Base-by-base conservation (phyloP, 1,140 invertebrate species). In the Drosophila willistoni region DNA sequence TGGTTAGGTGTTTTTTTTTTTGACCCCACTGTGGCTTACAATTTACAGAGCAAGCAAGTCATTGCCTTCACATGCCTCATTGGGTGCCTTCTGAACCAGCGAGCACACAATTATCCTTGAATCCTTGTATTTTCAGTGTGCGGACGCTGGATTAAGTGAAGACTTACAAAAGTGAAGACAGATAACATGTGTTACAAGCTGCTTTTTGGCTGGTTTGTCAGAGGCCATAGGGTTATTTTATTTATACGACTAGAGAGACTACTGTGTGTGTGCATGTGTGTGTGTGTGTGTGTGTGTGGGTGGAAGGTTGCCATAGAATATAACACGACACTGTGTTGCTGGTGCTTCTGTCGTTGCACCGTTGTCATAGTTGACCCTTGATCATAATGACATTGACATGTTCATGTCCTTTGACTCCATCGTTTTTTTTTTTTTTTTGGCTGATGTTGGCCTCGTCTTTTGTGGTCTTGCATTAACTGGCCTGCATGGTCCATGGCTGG, bases 361-460 rank as follows among this genome's bases (percentile, higher is more conserved):
- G 44, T 51, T 51, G 44, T 51, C 19, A 51, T 51, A 51, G 44
- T 78, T 69, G 63, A 67, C 73, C 63, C 69, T 80, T 71, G 64
- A 71, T 77, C 77, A 81, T 76, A 84, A 73, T 84, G 39, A 56
- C 64, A 64, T 41, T 81, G 81, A 85, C 81, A 85, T 81, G 36
- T 55, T 62, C 71, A 51, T 51, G 42, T 57, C 71, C 62, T 44
- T 62, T 64, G 44, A 51, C 44, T 51, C 19, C 3, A 29, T 29
- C 6, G 29, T 29, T 6, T 0, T 12, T 51, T 51, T 51, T 22
- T 22, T 39, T 5, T 51, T 51, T 51, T 12, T 13, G 3, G 36
- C 36, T 42, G 41, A 57, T 59, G 25, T 36, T 68, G 67, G 14
- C 7, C 61, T 81, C 22, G 44, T 64, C 68, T 62, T 81, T 54